phyloP scores from a whole-genome alignment of 2,888 invertebrate species.

The Geophilus truncorum region DNA sequence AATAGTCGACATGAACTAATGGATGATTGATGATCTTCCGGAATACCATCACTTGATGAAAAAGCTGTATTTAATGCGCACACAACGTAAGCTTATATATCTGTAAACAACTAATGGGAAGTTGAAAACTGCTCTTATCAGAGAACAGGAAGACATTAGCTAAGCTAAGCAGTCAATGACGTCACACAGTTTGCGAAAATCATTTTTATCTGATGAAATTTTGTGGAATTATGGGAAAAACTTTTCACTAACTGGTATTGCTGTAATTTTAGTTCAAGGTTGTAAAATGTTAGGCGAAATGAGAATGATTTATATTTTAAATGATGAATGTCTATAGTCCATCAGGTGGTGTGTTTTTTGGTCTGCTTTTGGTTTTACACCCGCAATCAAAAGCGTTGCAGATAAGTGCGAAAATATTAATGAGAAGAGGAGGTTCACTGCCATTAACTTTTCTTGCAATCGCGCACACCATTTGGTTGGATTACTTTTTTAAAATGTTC shows the following conservation, averaged over 20 bases:
- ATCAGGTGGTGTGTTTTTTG: background rate
- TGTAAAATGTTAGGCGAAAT: too few relatives aligned
- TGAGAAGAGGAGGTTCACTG: constrained; percentile 17
- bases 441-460: constrained; percentile 23
- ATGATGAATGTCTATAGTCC: too few relatives aligned
- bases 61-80: background rate
- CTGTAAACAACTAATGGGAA: too few relatives aligned
- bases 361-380: background rate
- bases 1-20: background rate
- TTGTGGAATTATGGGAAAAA: too few relatives aligned
- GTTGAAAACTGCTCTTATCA: background rate
- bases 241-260: too few relatives aligned
- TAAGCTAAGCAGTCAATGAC: too few relatives aligned
- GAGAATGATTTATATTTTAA: too few relatives aligned
- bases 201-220: too few relatives aligned
- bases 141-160: background rate
- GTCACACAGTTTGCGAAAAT: too few relatives aligned
- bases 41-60: background rate
- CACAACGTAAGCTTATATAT: background rate
- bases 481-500: constrained; percentile 14
- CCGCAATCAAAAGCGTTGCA: background rate
- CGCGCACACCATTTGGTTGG: background rate
- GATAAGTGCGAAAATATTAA: constrained; percentile 22
- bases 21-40: background rate
- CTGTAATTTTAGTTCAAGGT: too few relatives aligned